phyloP scores from a whole-genome alignment of 2,797 vertebrate species.

The Podarcis lilfordi region DNA sequence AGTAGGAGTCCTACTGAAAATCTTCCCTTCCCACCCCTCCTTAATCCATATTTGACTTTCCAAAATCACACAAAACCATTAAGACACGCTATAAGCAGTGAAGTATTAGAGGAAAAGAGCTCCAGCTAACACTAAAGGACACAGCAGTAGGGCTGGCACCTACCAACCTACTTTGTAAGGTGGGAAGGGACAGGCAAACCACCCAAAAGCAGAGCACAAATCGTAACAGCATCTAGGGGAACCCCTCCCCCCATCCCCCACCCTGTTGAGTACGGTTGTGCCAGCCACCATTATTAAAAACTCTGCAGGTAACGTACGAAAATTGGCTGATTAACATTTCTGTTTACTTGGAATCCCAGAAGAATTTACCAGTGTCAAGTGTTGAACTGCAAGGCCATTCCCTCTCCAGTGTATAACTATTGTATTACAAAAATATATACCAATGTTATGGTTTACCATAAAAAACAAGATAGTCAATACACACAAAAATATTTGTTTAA shows the following conservation, averaged over 20 bases:
- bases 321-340: background rate
- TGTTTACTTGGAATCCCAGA: background rate
- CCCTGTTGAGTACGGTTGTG: background rate
- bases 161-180: background rate
- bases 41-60: background rate
- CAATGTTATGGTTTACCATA: slow-evolving; percentile 5
- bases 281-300: background rate
- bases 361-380: background rate
- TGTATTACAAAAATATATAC: slow-evolving; percentile 27
- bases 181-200: background rate
- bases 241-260: background rate
- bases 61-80: background rate
- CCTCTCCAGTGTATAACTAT: slow-evolving; percentile 2
- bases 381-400: background rate
- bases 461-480: slow-evolving; percentile 27
- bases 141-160: background rate
- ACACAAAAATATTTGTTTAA: slow-evolving; percentile 19
- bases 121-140: background rate
- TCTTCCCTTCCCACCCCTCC: background rate
- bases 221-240: background rate
- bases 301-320: background rate
- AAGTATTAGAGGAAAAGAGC: background rate
- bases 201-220: background rate
- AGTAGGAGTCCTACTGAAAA: background rate
- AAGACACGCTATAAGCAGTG: background rate